Percentiles rank a stretch among this genome's conserved stretches.
These are phyloP conservation scores for Spodoptera frugiperda DNA, from an alignment of 1,140 invertebrate species.

Conservation along the genomic window DNA sequence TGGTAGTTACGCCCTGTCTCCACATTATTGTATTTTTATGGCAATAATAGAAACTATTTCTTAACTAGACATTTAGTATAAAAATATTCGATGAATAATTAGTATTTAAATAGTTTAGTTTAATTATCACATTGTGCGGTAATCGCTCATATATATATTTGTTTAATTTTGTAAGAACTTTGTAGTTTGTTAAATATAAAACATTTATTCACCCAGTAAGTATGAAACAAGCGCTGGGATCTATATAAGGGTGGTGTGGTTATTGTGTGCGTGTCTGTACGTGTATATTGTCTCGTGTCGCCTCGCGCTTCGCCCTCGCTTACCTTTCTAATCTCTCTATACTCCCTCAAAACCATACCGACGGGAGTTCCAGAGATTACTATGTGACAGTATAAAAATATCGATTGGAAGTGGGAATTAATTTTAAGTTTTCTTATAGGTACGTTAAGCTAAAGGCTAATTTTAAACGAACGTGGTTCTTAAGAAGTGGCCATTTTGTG, in stretches of 20 bases:
- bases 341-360: constrained; percentile 6
- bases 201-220: constrained; percentile 67
- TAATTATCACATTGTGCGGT: too few relatives aligned
- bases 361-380: constrained; percentile 4
- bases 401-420: not conserved
- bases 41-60: too few relatives aligned
- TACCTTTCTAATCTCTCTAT: constrained; percentile 30
- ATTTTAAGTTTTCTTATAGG: not conserved
- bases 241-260: constrained; percentile 64
- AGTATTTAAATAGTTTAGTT: too few relatives aligned
- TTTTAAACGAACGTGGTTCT: not conserved
- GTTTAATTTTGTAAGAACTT: too few relatives aligned
- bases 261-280: constrained; percentile 69
- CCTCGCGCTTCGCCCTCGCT: constrained; percentile 75
- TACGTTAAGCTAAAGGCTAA: not conserved
- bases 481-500: constrained; percentile 30
- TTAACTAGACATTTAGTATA: too few relatives aligned
- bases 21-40: too few relatives aligned
- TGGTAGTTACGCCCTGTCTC: too few relatives aligned
- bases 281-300: constrained; percentile 68
- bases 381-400: not conserved
- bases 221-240: constrained; percentile 36
- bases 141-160: too few relatives aligned
- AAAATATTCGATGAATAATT: too few relatives aligned
- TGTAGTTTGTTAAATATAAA: not conserved